phyloP scores from a whole-genome alignment of 2,113 vertebrate species.

The Plecturocebus donacophilus region DNA sequence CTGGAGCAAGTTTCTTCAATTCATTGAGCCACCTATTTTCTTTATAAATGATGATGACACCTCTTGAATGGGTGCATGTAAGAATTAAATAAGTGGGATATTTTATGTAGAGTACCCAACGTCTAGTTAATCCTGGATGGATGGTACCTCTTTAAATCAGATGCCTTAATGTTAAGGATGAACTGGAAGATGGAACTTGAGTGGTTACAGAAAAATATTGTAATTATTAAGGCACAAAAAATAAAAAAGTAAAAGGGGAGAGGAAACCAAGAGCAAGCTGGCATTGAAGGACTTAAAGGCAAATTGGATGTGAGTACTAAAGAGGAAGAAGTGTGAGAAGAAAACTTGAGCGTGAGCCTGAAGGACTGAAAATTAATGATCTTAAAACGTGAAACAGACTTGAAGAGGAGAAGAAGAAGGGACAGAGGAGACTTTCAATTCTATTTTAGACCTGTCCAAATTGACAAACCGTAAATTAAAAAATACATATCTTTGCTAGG shows the following conservation, averaged over 20 bases:
- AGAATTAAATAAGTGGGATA: neutral
- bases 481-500: neutral
- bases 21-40: neutral
- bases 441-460: neutral
- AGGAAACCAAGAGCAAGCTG: neutral
- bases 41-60: neutral
- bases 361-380: neutral
- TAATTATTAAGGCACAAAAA: neutral
- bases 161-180: neutral
- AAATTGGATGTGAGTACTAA: neutral
- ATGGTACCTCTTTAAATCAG: neutral
- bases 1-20: neutral
- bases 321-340: neutral
- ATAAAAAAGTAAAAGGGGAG: neutral
- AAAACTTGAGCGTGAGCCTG: neutral
- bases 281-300: neutral
- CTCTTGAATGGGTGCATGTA: neutral
- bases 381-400: neutral
- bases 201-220: neutral
- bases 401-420: neutral
- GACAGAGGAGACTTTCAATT: neutral
- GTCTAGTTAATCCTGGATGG: neutral
- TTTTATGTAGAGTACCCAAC: neutral
- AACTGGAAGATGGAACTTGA: neutral
- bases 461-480: neutral